phyloP scores from a whole-genome alignment of 2,113 vertebrate species.

The Muscicapa adusta region DNA sequence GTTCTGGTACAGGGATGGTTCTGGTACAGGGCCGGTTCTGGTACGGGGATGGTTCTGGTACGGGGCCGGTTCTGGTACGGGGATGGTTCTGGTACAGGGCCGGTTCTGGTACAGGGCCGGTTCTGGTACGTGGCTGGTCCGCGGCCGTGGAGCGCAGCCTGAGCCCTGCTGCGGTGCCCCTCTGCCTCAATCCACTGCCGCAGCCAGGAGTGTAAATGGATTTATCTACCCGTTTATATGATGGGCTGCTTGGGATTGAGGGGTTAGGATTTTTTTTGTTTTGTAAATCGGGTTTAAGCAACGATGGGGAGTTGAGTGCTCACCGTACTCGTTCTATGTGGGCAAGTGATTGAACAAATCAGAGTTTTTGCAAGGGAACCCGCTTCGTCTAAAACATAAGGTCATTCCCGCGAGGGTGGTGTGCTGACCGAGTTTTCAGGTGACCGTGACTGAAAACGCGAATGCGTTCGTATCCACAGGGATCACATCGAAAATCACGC shows the following conservation, averaged over 20 bases:
- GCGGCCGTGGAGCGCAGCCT: rapidly evolving
- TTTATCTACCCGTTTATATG: rapidly evolving
- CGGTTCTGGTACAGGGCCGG: no score
- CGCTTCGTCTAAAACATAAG: not conserved
- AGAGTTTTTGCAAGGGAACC: not conserved
- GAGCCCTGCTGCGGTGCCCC: no score
- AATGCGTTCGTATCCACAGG: not conserved
- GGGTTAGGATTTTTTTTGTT: not conserved
- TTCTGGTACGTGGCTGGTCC: not conserved
- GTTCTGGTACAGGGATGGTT: rapidly evolving
- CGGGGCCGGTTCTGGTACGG: not conserved
- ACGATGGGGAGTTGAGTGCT: rapidly evolving
- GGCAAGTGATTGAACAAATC: not conserved
- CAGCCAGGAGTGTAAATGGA: not conserved
- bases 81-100: not conserved
- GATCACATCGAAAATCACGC: not conserved
- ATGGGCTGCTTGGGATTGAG: not conserved
- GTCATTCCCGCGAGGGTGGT: not conserved
- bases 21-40: not conserved
- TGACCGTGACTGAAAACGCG: not conserved
- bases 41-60: not conserved
- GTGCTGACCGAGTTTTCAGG: not conserved
- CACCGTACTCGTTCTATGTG: not conserved
- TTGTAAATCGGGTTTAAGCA: not conserved
- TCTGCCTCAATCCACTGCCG: no score